phyloP scores from a whole-genome alignment of 2,113 vertebrate genomes.

The Eulemur macaco region DNA sequence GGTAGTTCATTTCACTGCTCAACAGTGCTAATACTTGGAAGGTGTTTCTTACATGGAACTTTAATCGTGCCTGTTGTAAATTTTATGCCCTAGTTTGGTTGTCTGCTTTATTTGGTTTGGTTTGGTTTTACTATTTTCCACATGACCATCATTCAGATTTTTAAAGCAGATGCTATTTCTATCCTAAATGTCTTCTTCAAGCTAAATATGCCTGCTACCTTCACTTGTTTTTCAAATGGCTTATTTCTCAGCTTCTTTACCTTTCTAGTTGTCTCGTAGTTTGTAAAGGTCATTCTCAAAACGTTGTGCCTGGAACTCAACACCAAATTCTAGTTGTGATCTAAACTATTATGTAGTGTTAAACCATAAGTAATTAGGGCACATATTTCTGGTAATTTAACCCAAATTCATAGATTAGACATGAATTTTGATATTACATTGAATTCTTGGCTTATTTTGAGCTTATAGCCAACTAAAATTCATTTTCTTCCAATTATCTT shows the following conservation, averaged over 20 bases:
- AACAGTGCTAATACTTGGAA: not conserved
- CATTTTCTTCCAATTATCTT: not conserved
- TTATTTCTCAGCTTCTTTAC: not conserved
- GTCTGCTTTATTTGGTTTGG: not conserved
- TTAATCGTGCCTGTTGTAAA: not conserved
- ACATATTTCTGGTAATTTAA: not conserved
- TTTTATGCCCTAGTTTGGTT: not conserved
- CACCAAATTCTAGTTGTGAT: not conserved
- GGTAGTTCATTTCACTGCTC: slow-evolving; percentile 9
- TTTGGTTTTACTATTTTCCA: slow-evolving; percentile 48
- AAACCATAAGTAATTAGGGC: not conserved
- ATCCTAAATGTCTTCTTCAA: not conserved
- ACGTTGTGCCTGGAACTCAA: not conserved
- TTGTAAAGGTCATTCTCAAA: not conserved
- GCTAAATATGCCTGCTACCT: not conserved
- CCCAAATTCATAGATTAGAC: not conserved
- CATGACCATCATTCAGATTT: not conserved
- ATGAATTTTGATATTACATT: not conserved
- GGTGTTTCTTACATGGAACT: not conserved
- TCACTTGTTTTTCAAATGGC: not conserved
- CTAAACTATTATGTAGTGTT: not conserved
- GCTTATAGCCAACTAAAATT: not conserved
- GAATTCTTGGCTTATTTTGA: not conserved
- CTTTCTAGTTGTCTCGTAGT: not conserved
- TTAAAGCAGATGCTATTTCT: not conserved